phyloP scores from a whole-genome alignment of 1,140 invertebrate species.

The Calliphora vicina region DNA sequence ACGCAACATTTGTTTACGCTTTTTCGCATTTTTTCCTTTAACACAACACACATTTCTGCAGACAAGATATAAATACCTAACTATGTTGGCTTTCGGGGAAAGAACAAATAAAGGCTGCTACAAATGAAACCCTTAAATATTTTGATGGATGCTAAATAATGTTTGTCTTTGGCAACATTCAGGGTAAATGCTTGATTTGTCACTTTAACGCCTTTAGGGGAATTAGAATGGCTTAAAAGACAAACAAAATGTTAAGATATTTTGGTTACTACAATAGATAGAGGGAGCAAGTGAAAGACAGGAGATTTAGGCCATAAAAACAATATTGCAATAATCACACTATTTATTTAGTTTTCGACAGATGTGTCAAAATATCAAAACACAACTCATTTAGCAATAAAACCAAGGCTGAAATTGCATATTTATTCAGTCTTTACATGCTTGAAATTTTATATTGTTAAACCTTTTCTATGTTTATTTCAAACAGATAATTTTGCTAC shows the following conservation, averaged over 20 bases:
- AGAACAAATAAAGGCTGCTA: no score
- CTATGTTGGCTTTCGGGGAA: neutral
- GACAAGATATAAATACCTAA: neutral
- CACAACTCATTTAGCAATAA: neutral
- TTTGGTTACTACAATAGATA: neutral
- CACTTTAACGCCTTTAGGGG: neutral
- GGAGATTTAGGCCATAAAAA: neutral
- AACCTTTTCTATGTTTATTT: no score
- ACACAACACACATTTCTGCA: neutral
- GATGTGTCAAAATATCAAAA: neutral
- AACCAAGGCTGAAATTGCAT: no score
- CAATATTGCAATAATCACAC: neutral
- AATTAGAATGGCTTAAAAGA: neutral
- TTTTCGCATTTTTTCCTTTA: slow-evolving; percentile 43
- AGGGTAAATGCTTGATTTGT: neutral
- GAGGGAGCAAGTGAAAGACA: neutral
- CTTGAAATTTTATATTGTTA: no score
- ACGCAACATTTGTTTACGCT: slow-evolving; percentile 40
- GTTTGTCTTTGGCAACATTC: neutral
- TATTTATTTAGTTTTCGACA: neutral
- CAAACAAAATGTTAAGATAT: no score
- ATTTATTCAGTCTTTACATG: no score
- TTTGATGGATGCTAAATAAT: neutral
- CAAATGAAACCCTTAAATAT: neutral
- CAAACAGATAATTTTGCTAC: no score